Percentiles rank a stretch among this genome's conserved stretches.
Conservation (phyloP, 2,888 invertebrate genomes). For the Hermaeophaga mercurialis region DNA sequence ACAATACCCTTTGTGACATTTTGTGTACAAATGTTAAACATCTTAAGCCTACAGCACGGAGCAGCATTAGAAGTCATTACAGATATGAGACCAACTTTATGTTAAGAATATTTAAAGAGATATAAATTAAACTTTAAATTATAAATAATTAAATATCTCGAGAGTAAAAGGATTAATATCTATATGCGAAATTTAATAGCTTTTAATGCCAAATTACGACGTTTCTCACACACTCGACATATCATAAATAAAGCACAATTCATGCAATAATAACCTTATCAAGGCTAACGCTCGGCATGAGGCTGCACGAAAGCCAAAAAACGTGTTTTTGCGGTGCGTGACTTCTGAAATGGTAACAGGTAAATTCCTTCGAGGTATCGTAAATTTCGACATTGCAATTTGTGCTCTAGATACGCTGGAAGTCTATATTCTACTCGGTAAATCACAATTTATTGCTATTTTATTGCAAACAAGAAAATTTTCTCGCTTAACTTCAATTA, state of each 20-base stretch:
- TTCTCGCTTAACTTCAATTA: no score
- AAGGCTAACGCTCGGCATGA: background rate
- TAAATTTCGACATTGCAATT: conserved; percentile 1
- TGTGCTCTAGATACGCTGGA: background rate
- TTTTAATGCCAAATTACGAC: background rate
- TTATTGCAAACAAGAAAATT: background rate
- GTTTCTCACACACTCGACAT: background rate
- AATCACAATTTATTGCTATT: background rate
- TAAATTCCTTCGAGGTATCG: background rate
- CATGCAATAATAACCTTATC: conserved; percentile 2
- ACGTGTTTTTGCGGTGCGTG: background rate
- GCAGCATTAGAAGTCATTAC: no score
- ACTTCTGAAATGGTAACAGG: background rate
- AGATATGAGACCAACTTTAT: no score
- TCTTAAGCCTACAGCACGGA: no score
- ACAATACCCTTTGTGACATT: no score
- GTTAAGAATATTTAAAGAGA: no score
- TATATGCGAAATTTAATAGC: background rate
- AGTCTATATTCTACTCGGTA: background rate
- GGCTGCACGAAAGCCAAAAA: background rate
- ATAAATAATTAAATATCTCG: no score
- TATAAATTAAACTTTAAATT: no score
- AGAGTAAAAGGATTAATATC: no score
- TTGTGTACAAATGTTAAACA: no score
- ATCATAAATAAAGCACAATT: background rate